phyloP scores from a whole-genome alignment of 2,888 invertebrate species.

The Carabus problematicus region DNA sequence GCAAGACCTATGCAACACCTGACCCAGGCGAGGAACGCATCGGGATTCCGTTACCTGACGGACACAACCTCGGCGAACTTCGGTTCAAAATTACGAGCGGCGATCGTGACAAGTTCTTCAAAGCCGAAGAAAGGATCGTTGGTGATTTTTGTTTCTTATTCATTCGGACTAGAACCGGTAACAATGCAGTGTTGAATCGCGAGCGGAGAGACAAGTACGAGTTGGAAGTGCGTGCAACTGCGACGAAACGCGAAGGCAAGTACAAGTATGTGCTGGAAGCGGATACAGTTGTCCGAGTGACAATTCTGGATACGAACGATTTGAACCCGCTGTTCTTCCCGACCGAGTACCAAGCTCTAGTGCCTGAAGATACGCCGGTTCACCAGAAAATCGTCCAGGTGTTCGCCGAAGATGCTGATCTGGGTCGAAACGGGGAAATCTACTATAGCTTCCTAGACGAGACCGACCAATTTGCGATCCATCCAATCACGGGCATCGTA shows the following conservation, averaged over 20 bases:
- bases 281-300: conserved; percentile 74
- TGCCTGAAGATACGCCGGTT: conserved; percentile 86
- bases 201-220: conserved; percentile 87
- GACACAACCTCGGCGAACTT: conserved; percentile 58
- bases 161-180: conserved; percentile 86
- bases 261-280: conserved; percentile 71
- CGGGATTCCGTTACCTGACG: conserved; percentile 70
- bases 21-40: conserved; percentile 76
- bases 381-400: conserved; percentile 75
- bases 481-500: conserved; percentile 90
- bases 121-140: conserved; percentile 85
- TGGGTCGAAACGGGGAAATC: conserved; percentile 95
- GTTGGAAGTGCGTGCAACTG: conserved; percentile 77
- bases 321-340: conserved; percentile 93
- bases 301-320: conserved; percentile 86
- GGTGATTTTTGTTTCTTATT: conserved; percentile 95
- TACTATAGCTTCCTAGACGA: conserved; percentile 90
- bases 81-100: conserved; percentile 88
- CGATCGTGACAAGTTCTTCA: conserved; percentile 90
- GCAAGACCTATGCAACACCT: conserved; percentile 83
- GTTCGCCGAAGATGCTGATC: conserved; percentile 93
- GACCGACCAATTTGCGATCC: conserved; percentile 88
- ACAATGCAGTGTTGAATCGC: conserved; percentile 88
- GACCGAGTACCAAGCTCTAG: conserved; percentile 83
- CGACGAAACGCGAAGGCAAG: conserved; percentile 66